Percentiles rank a stretch among this genome's conserved stretches.
Evolutionary conservation across 2,888 invertebrate species (phyloP).

Genomic region (Auanema sp.): DNA sequence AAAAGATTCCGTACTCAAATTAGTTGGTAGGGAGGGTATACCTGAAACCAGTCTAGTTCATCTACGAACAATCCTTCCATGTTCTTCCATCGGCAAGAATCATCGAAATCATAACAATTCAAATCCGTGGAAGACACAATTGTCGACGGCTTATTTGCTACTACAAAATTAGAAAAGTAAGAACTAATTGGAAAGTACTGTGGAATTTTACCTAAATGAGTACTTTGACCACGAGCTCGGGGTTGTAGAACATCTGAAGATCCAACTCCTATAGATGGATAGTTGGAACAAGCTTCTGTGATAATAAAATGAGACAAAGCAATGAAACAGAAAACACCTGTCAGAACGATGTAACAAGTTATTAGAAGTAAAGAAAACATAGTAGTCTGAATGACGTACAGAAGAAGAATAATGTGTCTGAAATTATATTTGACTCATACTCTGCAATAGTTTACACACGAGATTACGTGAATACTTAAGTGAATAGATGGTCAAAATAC

Average conservation of each 20-base stretch:
- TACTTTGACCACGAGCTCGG: slow-evolving; percentile 17
- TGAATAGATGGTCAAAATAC: too few species aligned
- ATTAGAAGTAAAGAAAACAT: too few species aligned
- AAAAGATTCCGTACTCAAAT: slow-evolving; percentile 13
- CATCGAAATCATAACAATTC: slow-evolving; percentile 58
- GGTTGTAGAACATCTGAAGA: slow-evolving; percentile 12
- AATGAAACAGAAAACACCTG: too few species aligned
- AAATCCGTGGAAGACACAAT: slow-evolving; percentile 25
- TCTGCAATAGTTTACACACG: too few species aligned
- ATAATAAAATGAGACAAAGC: too few species aligned
- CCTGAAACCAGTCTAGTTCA: slow-evolving; percentile 59
- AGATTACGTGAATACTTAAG: too few species aligned
- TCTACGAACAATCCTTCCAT: slow-evolving; percentile 60
- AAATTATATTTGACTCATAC: too few species aligned
- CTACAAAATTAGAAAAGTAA: background rate
- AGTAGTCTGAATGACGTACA: too few species aligned
- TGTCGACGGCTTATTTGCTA: background rate
- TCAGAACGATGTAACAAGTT: too few species aligned
- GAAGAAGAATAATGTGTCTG: too few species aligned
- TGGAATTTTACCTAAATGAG: slow-evolving; percentile 6
- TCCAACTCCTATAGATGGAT: slow-evolving; percentile 26
- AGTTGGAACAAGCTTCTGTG: too few species aligned
- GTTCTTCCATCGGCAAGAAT: slow-evolving; percentile 57
- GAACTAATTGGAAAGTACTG: background rate
- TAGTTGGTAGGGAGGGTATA: slow-evolving; percentile 6